Evolutionary conservation across 2,888 invertebrate genomes (phyloP).

Genomic region (Scelioninae gen. 2): DNA sequence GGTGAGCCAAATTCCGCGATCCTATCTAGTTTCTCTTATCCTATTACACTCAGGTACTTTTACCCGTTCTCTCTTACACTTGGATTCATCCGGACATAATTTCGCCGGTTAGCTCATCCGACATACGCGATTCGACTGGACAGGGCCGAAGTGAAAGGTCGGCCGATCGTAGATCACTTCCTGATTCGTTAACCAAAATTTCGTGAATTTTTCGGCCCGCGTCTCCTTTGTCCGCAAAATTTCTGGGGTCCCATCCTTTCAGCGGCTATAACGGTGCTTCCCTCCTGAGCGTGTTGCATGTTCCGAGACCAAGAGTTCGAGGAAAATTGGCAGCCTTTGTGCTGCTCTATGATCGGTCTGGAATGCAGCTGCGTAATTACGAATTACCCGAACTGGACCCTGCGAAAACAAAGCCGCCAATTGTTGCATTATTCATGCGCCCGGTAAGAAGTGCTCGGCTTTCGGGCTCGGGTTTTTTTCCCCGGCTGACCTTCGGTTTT

Average conservation of each 20-base stretch:
- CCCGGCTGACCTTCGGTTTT: background rate
- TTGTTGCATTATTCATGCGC: constrained; percentile 71
- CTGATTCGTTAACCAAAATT: constrained; percentile 50
- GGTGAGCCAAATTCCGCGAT: constrained; percentile 36
- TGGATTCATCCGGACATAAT: constrained; percentile 44
- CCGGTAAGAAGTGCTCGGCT: constrained; percentile 63
- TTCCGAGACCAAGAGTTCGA: constrained; percentile 8
- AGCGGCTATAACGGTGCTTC: constrained; percentile 29
- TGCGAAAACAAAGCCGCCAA: constrained; percentile 68
- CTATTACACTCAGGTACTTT: constrained; percentile 50
- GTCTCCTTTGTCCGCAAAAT: constrained; percentile 27
- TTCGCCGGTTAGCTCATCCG: constrained; percentile 25
- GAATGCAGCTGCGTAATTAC: constrained; percentile 57
- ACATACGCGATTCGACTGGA: constrained; percentile 14
- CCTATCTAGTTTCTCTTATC: constrained; percentile 54
- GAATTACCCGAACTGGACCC: constrained; percentile 44
- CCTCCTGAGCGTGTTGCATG: constrained; percentile 6
- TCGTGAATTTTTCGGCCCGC: constrained; percentile 26
- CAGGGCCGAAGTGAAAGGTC: constrained; percentile 40
- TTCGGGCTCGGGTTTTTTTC: constrained; percentile 4
- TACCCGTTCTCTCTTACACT: constrained; percentile 45
- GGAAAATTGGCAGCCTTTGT: constrained; percentile 50
- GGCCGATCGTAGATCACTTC: constrained; percentile 35
- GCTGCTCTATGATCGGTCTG: constrained; percentile 56
- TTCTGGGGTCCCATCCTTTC: background rate